Conservation (phyloP, 2,113 vertebrate species). For the Camelus dromedarius region DNA sequence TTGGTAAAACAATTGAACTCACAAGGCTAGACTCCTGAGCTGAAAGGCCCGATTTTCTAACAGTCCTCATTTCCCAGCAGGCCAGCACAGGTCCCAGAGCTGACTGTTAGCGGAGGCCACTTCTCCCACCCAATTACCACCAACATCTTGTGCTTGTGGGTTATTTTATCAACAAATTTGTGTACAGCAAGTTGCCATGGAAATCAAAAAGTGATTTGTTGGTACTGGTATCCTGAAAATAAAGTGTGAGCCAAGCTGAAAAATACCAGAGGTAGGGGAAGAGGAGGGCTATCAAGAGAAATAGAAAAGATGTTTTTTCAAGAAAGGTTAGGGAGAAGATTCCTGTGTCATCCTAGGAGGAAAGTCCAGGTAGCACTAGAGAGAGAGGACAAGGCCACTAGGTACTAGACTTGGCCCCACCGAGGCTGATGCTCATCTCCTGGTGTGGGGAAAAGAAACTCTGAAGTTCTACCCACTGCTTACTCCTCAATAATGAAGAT, state of each 20-base stretch:
- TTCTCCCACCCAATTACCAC: slow-evolving; percentile 53
- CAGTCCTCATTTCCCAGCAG: background rate
- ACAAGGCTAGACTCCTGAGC: background rate
- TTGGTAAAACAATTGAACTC: slow-evolving; percentile 1
- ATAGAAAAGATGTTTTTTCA: background rate
- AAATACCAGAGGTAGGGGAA: slow-evolving; percentile 52
- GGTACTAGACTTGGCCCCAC: no score
- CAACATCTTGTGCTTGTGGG: slow-evolving; percentile 48
- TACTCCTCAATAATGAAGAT: slow-evolving; percentile 78
- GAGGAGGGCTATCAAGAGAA: background rate
- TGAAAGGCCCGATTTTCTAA: background rate
- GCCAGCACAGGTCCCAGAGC: background rate
- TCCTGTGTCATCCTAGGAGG: fast-evolving
- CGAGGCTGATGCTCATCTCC: background rate
- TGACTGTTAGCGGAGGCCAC: background rate
- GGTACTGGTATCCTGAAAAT: slow-evolving; percentile 77
- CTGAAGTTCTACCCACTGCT: background rate
- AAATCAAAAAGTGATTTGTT: slow-evolving; percentile 80
- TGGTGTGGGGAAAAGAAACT: background rate
- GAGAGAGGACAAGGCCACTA: fast-evolving
- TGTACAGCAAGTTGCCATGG: slow-evolving; percentile 85
- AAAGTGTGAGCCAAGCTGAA: slow-evolving; percentile 69
- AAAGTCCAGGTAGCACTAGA: background rate
- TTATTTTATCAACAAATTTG: slow-evolving; percentile 79
- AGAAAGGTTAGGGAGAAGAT: background rate